Evolutionary conservation across 2,113 vertebrate species (phyloP).

Genomic region (Eulacestoma nigropectus): DNA sequence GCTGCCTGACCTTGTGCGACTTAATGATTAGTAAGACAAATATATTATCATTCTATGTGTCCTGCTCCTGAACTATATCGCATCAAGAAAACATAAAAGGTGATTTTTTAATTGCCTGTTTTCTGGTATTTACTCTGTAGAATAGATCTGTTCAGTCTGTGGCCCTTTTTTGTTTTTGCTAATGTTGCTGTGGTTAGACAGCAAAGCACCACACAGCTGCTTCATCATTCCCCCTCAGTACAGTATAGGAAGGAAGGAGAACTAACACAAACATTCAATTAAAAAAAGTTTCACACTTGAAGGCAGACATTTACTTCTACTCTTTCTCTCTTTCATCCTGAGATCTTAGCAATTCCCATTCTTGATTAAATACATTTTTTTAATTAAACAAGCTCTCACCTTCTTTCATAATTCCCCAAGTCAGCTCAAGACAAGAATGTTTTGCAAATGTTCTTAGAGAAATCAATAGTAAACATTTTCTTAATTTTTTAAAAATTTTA

Average conservation of each 20-base stretch:
- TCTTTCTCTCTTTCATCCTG: neutral
- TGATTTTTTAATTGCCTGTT: neutral
- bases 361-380: neutral
- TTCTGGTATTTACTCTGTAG: neutral
- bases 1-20: neutral
- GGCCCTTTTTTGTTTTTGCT: neutral
- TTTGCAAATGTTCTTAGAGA: neutral
- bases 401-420: neutral
- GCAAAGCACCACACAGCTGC: neutral
- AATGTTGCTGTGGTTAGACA: neutral
- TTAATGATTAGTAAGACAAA: neutral
- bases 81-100: neutral
- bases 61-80: neutral
- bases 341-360: neutral
- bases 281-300: neutral
- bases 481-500: neutral
- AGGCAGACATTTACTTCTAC: neutral
- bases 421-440: neutral
- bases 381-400: neutral
- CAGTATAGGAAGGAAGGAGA: neutral
- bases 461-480: neutral
- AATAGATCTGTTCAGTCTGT: neutral
- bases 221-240: neutral
- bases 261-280: neutral
- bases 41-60: neutral